phyloP scores from a whole-genome alignment of 2,888 invertebrate species.

The Esperia sulphurella region DNA sequence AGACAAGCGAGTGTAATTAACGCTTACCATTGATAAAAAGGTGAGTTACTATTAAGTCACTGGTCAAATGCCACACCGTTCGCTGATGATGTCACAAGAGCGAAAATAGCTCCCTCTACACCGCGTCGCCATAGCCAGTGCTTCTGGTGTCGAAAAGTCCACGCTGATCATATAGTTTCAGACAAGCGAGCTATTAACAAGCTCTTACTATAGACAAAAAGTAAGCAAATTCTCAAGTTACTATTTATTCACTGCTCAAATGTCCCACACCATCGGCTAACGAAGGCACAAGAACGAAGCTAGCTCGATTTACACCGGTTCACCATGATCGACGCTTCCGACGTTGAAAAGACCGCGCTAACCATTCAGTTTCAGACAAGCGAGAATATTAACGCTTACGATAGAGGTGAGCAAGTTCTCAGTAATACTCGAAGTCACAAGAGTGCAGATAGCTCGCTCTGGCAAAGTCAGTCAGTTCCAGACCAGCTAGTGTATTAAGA shows the following conservation, averaged over 20 bases:
- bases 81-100: slow-evolving; percentile 73
- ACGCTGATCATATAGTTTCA: slow-evolving; percentile 93
- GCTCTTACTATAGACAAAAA: slow-evolving; percentile 92
- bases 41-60: slow-evolving; percentile 43
- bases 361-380: slow-evolving; percentile 95
- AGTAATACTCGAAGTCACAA: no score
- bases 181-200: slow-evolving; percentile 95
- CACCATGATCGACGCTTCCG: slow-evolving; percentile 87
- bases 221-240: slow-evolving; percentile 46
- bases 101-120: slow-evolving; percentile 76
- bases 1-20: slow-evolving; percentile 96
- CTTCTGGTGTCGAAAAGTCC: slow-evolving; percentile 90
- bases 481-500: no score
- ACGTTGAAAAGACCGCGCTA: slow-evolving; percentile 91
- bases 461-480: no score
- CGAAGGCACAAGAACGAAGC: slow-evolving; percentile 68
- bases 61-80: no score
- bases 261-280: slow-evolving; percentile 62
- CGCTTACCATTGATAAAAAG: slow-evolving; percentile 93
- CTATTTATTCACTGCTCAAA: neutral
- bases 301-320: slow-evolving; percentile 82
- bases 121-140: slow-evolving; percentile 88
- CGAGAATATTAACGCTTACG: slow-evolving; percentile 96
- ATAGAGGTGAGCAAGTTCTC: slow-evolving; percentile 81
- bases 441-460: no score